Conservation (phyloP, 2,888 invertebrate species). For the Parthenolecanium corni region DNA sequence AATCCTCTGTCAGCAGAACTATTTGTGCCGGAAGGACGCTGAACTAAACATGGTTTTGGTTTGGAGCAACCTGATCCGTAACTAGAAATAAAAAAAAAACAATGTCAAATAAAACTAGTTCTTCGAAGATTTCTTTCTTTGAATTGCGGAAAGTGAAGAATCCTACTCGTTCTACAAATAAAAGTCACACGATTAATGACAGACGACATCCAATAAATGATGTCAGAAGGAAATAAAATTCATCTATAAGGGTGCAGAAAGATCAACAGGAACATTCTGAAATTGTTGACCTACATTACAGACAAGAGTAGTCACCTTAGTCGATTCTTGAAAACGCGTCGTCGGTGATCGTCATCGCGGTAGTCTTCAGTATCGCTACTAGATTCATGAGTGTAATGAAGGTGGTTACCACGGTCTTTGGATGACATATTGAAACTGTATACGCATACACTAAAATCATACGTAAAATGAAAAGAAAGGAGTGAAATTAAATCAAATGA, state of each 20-base stretch:
- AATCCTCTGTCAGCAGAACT: constrained; percentile 44
- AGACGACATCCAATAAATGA: too few species aligned
- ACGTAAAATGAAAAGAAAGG: too few species aligned
- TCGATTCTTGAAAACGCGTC: constrained; percentile 48
- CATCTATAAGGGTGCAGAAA: neutral
- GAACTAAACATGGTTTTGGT: constrained; percentile 54
- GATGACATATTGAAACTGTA: constrained; percentile 12
- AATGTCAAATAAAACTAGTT: too few species aligned
- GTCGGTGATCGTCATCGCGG: constrained; percentile 56
- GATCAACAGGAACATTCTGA: neutral
- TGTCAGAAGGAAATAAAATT: too few species aligned
- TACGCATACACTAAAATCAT: too few species aligned
- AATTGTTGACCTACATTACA: constrained; percentile 6
- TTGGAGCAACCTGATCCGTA: constrained; percentile 49
- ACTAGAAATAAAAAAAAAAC: constrained; percentile 45
- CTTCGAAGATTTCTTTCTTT: too few species aligned
- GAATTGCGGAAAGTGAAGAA: too few species aligned
- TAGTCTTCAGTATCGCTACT: constrained; percentile 81
- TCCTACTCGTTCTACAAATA: too few species aligned
- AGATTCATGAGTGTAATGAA: constrained; percentile 18
- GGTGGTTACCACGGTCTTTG: constrained; percentile 13
- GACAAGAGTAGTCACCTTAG: constrained; percentile 12
- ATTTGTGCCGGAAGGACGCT: constrained; percentile 41
- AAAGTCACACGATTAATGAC: too few species aligned
- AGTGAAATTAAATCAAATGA: too few species aligned